Base-by-base conservation (phyloP, 2,888 invertebrate genomes). In the Achlya flavicornis region DNA sequence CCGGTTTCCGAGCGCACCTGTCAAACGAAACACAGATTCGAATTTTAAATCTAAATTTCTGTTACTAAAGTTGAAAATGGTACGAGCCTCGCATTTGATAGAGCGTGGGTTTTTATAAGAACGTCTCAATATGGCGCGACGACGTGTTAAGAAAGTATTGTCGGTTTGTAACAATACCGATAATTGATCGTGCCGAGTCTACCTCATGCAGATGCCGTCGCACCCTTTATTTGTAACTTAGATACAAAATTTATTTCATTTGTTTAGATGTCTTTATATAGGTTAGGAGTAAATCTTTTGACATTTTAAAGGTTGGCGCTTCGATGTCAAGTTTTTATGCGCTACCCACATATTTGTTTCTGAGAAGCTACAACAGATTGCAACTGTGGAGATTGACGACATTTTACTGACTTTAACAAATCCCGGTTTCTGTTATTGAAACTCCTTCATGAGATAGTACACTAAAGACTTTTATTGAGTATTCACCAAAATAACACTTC, bases 1-100 rank as follows among this genome's bases (percentile, higher is more conserved):
- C 85, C 77, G 86, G 80, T 85, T 87, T 87, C 85, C 70, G 84
- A 88, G 84, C 89, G 89, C 92, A 93, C 92, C 92, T 93, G 93
- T 92, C 91, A 75, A 74, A 67, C 63, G 32, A 62, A 62, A 61
- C 43, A 16, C 65, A 72, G 74, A 79, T 67, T 75, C 76, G 63
- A 81, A 77, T 80, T 78, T 75, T 66, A 68, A 72, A 77, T 80
- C 78, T 87, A 84, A 79, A 73, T 69, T 70, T 70, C 64, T 60
- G 71, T 73, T 64, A 66, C 69, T 78, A 84, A 79, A 77, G 70
- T 80, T 63, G 71, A 72, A 71, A 64, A 67, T 53, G 64, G 59
- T 64, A 65, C 69, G 74, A 65, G 68, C 70, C 66, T 71, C 72
- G 70, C 67, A 69, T 71, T 67, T 65, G 65, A 70, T 66, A 66